Percentiles rank a stretch among this genome's conserved stretches.
Conservation (phyloP, 2,113 vertebrate genomes). For the Triplophysa siluroides region DNA sequence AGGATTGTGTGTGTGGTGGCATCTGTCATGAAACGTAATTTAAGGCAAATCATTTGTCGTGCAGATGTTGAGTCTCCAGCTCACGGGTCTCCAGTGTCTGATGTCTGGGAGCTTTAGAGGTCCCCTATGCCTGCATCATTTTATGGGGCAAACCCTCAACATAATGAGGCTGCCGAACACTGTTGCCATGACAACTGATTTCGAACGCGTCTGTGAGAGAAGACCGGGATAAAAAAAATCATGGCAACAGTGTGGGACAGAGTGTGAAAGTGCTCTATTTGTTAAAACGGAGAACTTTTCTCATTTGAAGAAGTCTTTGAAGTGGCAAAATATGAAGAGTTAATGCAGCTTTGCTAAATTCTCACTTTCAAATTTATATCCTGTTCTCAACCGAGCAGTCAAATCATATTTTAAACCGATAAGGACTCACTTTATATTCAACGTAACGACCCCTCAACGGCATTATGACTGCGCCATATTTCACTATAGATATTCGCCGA, state of each 20-base stretch:
- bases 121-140: constrained; percentile 57
- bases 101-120: constrained; percentile 51
- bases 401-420: constrained; percentile 6
- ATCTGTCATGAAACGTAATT: constrained; percentile 12
- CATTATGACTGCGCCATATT: not conserved
- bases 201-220: constrained; percentile 53
- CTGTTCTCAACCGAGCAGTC: not conserved
- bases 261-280: not conserved
- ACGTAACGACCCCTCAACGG: constrained; percentile 8
- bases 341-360: not conserved
- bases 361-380: not conserved
- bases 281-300: not conserved
- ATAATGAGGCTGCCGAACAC: constrained; percentile 65
- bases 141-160: constrained; percentile 59
- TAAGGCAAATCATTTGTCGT: constrained; percentile 19
- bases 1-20: constrained; percentile 17
- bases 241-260: constrained; percentile 4
- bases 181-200: constrained; percentile 74
- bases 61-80: constrained; percentile 31
- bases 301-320: not conserved
- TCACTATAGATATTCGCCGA: not conserved
- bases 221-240: not conserved
- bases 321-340: constrained; percentile 8
- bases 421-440: constrained; percentile 27
- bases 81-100: not conserved